Conservation (phyloP, 2,113 vertebrate species). For the Emydocephalus ijimae region DNA sequence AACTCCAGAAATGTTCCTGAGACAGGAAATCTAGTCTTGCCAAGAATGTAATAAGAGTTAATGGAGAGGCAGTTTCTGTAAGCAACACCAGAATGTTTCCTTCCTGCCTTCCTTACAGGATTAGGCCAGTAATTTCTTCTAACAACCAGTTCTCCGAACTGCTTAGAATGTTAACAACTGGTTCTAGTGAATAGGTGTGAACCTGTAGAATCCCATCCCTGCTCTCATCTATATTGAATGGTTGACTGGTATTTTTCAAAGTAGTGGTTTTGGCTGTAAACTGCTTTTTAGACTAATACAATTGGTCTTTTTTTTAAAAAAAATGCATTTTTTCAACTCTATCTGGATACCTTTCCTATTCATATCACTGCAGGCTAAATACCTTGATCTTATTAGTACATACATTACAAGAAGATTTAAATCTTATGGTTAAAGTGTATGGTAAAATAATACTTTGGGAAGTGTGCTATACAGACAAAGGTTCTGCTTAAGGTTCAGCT, state of each 20-base stretch:
- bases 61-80: too few relatives aligned
- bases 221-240: not conserved
- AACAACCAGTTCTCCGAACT: too few relatives aligned
- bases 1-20: too few relatives aligned
- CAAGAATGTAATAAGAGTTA: too few relatives aligned
- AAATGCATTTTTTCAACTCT: not conserved
- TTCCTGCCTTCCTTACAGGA: too few relatives aligned
- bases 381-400: not conserved
- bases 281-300: not conserved
- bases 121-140: too few relatives aligned
- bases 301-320: not conserved
- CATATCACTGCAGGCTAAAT: not conserved
- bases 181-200: too few relatives aligned
- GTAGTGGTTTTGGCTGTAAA: not conserved
- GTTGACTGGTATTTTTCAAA: not conserved
- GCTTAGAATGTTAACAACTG: too few relatives aligned
- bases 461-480: constrained; percentile 25
- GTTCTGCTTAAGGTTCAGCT: not conserved
- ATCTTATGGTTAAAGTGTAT: constrained; percentile 6
- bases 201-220: too few relatives aligned
- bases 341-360: not conserved
- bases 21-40: too few relatives aligned
- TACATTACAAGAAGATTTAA: fast-evolving
- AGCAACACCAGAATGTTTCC: too few relatives aligned
- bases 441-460: constrained; percentile 27